A percentile compares a stretch with the other conserved stretches of the same genome.
These are phyloP conservation scores for Tragelaphus eurycerus DNA, from an alignment of 2,797 vertebrate genomes.

Conservation along the genomic window DNA sequence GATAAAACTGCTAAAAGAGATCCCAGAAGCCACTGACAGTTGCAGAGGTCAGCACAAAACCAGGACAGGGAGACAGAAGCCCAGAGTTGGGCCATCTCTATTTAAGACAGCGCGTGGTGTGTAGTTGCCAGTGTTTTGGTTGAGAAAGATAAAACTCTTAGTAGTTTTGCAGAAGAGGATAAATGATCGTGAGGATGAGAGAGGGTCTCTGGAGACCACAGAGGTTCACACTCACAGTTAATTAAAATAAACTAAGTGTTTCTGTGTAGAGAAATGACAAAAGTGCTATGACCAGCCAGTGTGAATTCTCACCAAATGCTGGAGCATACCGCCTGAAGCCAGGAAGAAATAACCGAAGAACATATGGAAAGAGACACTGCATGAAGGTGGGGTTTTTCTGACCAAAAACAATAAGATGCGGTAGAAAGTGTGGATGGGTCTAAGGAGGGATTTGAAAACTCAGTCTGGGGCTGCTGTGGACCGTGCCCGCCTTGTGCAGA, in stretches of 20 bases:
- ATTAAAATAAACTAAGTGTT: neutral
- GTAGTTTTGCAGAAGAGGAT: no score
- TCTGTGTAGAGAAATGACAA: neutral
- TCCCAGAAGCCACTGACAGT: neutral
- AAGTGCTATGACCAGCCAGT: neutral
- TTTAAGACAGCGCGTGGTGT: fast-evolving
- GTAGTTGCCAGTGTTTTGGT: neutral
- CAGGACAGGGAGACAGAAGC: neutral
- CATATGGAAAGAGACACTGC: fast-evolving
- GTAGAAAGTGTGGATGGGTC: neutral
- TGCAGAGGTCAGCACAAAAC: neutral
- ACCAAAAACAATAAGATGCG: neutral
- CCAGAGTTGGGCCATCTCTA: fast-evolving
- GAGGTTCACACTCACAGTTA: neutral
- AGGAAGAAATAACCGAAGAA: neutral
- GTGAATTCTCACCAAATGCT: neutral
- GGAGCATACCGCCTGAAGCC: neutral
- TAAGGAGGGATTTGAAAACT: neutral
- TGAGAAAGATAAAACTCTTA: neutral
- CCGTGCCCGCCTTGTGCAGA: fast-evolving
- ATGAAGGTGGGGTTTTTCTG: neutral
- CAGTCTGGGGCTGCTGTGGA: fast-evolving
- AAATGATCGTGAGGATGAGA: neutral
- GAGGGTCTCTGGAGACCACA: no score
- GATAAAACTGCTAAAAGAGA: neutral